Evolutionary conservation across 92 coral and sea anemone species (phyloP).

Genomic region (Metridium senile): DNA sequence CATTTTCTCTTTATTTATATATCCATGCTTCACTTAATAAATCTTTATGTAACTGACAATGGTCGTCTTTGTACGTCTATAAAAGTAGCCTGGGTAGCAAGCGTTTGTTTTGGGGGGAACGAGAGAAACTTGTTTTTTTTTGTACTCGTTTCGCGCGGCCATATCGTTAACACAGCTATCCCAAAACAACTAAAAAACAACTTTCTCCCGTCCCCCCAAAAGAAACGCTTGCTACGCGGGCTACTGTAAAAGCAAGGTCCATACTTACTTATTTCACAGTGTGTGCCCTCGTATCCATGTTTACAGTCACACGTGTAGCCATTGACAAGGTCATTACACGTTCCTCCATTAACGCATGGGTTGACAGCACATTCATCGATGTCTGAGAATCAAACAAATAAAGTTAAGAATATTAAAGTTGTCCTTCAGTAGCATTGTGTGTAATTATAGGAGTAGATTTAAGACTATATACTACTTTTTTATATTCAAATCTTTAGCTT

Average conservation of each 20-base stretch:
- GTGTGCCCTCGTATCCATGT: not conserved
- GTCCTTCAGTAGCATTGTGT: too few relatives aligned
- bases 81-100: not conserved
- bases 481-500: too few relatives aligned
- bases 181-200: too few relatives aligned
- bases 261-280: constrained; percentile 3
- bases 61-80: not conserved
- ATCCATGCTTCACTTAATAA: not conserved
- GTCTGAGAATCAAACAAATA: too few relatives aligned
- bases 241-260: too few relatives aligned
- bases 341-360: not conserved
- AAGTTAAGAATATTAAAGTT: too few relatives aligned
- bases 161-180: too few relatives aligned
- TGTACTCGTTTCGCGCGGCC: not conserved
- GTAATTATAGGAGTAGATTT: too few relatives aligned
- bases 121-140: not conserved
- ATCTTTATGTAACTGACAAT: not conserved
- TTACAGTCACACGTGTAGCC: not conserved
- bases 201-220: too few relatives aligned
- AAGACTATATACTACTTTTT: too few relatives aligned
- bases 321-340: not conserved
- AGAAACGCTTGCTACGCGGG: too few relatives aligned
- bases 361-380: not conserved
- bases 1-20: not conserved
- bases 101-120: too few relatives aligned